Base-by-base conservation (phyloP, 2,113 vertebrate species). In the Microtus pennsylvanicus region DNA sequence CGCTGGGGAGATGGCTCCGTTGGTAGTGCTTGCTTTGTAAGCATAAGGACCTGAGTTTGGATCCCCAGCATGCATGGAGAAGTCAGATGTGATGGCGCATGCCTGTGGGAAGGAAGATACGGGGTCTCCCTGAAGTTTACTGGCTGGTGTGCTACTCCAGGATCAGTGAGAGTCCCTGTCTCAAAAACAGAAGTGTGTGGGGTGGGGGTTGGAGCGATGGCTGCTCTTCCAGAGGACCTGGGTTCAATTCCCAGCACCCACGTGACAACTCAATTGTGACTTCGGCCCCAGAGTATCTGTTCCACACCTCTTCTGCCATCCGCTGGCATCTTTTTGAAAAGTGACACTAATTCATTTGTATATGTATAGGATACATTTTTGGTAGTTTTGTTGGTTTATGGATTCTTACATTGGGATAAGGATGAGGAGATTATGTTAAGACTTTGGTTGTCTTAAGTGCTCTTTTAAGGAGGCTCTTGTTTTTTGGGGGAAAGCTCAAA, bases 371-470 rank as follows among this genome's bases (percentile, higher is more conserved):
- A 52, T 52, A 13, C 21, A 19, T 90, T 96, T 94, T 16, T 93
- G 17, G 52, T 17, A 78, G 87, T 42, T 92, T 38, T 81, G 0
- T 93, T 93, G 35, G 74, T 58, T 95, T 95, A 55, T 75, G 16
- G 61, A 63, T 82, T 94, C 45, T 96, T 10, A 78, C 5, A 91
- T 92, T 94, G 58, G 70, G 35, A 93, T 80, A 94, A 52, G 82
- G 52, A 67, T 72, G 85, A 94, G 38, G 35, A 24, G 81, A 69
- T 70, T 58, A 47, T 94, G 42, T 63, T 65, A 67, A 33, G 33
- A 70, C 65, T 55, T 88, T 88, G 63, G 17, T 94, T 88, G 88
- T 92, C 58, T 95, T 89, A 58, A 81, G 90, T 70, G 16, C 4
- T 74, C 1, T 67, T 28, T 93, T 45, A 78, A 87, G 90, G 30